Base-by-base conservation (phyloP, 2,888 invertebrate genomes). In the Acrocyrtus sp. region DNA sequence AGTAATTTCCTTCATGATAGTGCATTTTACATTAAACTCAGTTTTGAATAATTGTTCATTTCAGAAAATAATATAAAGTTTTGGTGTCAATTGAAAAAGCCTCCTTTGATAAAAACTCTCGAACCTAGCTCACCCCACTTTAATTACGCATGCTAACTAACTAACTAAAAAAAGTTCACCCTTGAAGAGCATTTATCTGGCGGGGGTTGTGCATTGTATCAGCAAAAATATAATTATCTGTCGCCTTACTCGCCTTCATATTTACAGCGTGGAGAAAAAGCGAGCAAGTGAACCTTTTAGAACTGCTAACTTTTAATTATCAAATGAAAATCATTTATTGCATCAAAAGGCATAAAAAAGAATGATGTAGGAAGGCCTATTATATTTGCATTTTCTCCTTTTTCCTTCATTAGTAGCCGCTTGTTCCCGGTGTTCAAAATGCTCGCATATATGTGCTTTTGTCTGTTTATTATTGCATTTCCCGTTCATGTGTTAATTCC, bases 221-320 rank as follows among this genome's bases (percentile, higher is more conserved):
- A 50, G 50, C 53, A n/a, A 3, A 5, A 24, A 26, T 24, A 12
- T 22, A n/a, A n/a, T n/a, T n/a, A n/a, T n/a, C n/a, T n/a, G n/a
- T n/a, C n/a, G n/a, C n/a, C n/a, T n/a, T n/a, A n/a, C 60, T 68
- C 60, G 27, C 50, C 19, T 34, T 50, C 50, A 17, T 17, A 29
- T 68, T 47, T 61, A 53, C 34, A 54, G 29, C 34, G 39, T 45
- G 54, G 39, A 51, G 50, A 51, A 58, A 67, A 60, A 39, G n/a
- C n/a, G n/a, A n/a, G n/a, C n/a, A n/a, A n/a, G n/a, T n/a, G 15
- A 34, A 15, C 47, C 39, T 54, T 69, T 60, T 54, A 48, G 62
- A 70, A 70, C 62, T 57, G 70, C 62, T 70, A 70, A 29, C 26
- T 69, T 69, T 69, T 69, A 69, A 69, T 69, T 69, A 53, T 43